Evolutionary conservation across 2,888 invertebrate genomes (phyloP).

Genomic region (Odontomyia ornata): DNA sequence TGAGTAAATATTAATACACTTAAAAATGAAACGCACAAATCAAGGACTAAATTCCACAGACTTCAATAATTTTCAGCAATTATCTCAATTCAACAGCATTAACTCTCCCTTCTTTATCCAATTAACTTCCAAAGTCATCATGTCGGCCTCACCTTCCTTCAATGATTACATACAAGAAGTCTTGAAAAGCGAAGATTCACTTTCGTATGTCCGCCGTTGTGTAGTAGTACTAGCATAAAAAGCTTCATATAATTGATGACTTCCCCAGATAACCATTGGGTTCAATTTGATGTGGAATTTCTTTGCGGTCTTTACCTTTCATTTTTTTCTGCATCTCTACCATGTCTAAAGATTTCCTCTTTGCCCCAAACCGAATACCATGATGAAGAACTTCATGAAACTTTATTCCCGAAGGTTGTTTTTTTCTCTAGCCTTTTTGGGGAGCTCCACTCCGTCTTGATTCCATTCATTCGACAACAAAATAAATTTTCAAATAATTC

Average conservation of each 20-base stretch:
- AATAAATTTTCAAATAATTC: neutral
- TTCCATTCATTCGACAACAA: neutral
- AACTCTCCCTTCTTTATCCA: neutral
- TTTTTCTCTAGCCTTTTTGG: too few species aligned
- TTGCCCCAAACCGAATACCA: neutral
- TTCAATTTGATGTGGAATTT: neutral
- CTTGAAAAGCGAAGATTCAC: neutral
- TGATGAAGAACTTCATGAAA: constrained; percentile 6
- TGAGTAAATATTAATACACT: too few species aligned
- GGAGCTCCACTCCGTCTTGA: too few species aligned
- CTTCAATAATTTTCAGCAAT: too few species aligned
- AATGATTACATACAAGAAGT: neutral
- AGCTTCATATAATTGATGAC: constrained; percentile 1
- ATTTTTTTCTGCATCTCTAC: neutral
- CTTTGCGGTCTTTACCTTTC: neutral
- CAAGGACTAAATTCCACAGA: too few species aligned
- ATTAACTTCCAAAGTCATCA: neutral
- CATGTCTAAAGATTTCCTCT: neutral
- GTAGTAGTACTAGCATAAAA: neutral
- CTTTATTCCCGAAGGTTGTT: neutral
- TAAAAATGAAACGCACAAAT: too few species aligned
- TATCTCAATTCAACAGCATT: neutral
- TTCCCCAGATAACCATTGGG: neutral
- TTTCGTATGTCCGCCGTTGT: neutral
- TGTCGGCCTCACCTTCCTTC: neutral